Evolutionary conservation across 2,797 vertebrate species (phyloP), one percentile per base, ranked within the genome.

Genomic region (Neosilurus hyrtlii): DNA sequence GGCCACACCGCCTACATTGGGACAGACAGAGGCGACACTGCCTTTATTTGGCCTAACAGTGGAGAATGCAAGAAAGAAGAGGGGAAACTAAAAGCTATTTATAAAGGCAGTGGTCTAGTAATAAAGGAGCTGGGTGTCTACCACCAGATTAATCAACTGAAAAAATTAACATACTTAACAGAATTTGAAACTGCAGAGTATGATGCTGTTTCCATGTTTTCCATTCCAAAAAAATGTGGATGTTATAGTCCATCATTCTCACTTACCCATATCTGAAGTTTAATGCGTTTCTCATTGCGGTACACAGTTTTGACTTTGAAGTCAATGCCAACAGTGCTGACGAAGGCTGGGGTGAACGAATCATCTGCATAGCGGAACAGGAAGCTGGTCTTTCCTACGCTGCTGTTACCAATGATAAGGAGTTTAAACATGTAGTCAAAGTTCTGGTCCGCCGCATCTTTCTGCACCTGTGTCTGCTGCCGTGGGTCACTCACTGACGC

Each of bases 381-480:
- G 90, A 97, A 97, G 30, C 96, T 97, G 0, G 96, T 97, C 90
- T 97, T 97, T 15, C 96, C 96, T 89, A 96, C 96, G 0, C 96
- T 97, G 93, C 96, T 97, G 91, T 97, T 96, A 10, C 96, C 96
- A 0, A 97, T 97, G 80, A 97, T 94, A 65, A 97, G 92, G 81
- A 97, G 91, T 88, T 97, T 97, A 84, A 97, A 97, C 96, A 97
- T 97, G 91, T 96, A 97, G 90, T 97, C 96, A 10, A 97, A 97
- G 89, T 96, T 97, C 88, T 97, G 96, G 90, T 97, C 96, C 0
- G 96, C 95, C 0, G 95, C 94, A 26, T 97, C 96, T 52, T 93
- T 94, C 81, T 93, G 92, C 61, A 93, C 90, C 43, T 90, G 90
- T 1, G 90, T 87, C 80, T 86, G 86, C 63, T 86, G 89, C 83